phyloP scores from a whole-genome alignment of 1,140 invertebrate genomes.

The Chrysopa pallens region DNA sequence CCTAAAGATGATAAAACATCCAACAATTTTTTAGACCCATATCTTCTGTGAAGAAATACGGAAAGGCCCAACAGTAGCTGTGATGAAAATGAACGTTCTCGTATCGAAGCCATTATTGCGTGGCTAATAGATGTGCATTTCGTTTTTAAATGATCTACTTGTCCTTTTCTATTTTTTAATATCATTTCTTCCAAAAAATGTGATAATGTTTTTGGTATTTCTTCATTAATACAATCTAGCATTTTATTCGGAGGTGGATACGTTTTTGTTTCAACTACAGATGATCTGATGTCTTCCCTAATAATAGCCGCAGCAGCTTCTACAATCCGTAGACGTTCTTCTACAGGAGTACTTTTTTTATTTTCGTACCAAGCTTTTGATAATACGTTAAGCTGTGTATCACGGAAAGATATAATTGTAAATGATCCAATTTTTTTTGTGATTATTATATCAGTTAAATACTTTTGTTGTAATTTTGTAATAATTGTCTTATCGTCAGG shows the following conservation, averaged over 20 bases:
- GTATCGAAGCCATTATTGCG: constrained; percentile 9
- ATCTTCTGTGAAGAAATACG: constrained; percentile 10
- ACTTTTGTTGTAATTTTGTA: background rate
- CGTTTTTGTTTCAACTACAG: constrained; percentile 1
- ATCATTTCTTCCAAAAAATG: background rate
- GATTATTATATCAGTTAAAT: background rate
- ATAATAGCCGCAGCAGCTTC: constrained; percentile 11
- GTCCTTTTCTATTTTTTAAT: background rate
- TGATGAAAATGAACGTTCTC: constrained; percentile 13
- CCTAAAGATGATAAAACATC: constrained; percentile 11
- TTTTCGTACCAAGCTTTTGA: background rate
- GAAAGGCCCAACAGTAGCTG: constrained; percentile 8
- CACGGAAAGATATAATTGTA: background rate
- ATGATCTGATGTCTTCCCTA: constrained; percentile 10
- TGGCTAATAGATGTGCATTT: constrained; percentile 9
- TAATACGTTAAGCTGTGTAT: background rate
- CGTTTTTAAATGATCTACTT: constrained; percentile 4
- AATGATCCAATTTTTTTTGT: background rate
- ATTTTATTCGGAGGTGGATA: background rate
- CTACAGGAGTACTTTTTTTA: constrained; percentile 1
- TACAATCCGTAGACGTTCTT: constrained; percentile 8
- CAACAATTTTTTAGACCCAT: constrained; percentile 10
- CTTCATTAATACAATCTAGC: background rate
- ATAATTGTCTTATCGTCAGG: background rate
- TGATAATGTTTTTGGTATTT: background rate